Percentiles rank a stretch among this genome's conserved stretches.
These are phyloP conservation scores for Danio rerio DNA, from an alignment of 2,113 vertebrate genomes.

Conservation along the genomic window DNA sequence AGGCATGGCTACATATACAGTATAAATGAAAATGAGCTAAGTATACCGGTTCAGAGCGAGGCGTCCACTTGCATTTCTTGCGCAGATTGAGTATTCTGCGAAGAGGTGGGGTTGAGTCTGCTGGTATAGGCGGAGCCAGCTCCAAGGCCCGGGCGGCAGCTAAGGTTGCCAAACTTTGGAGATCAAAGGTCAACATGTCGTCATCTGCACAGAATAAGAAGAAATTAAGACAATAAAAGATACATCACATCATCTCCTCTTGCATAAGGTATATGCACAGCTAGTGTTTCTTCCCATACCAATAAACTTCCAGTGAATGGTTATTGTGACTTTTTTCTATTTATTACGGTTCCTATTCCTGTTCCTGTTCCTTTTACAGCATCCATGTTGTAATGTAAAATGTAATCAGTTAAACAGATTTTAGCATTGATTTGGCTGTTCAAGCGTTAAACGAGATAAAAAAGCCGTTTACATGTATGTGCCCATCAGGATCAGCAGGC, in stretches of 20 bases:
- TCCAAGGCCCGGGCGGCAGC: constrained; percentile 89
- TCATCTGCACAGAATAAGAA: constrained; percentile 74
- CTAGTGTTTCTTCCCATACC: too few relatives aligned
- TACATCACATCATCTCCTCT: background rate
- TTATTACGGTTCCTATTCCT: too few relatives aligned
- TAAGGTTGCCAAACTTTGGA: constrained; percentile 90
- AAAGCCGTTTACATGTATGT: too few relatives aligned
- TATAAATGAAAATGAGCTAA: background rate
- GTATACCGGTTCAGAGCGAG: constrained; percentile 90
- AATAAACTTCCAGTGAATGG: too few relatives aligned
- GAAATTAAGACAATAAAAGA: constrained; percentile 9
- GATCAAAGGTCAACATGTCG: constrained; percentile 87
- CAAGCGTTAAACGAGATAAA: too few relatives aligned
- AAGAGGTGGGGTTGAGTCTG: constrained; percentile 59
- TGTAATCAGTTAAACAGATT: too few relatives aligned
- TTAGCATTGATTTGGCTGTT: too few relatives aligned
- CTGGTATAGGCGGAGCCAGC: constrained; percentile 63
- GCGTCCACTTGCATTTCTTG: constrained; percentile 91
- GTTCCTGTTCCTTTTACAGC: too few relatives aligned
- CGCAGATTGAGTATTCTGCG: constrained; percentile 85
- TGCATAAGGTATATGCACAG: too few relatives aligned
- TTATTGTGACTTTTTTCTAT: too few relatives aligned
- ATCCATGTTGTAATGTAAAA: too few relatives aligned
- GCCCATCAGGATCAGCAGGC: too few relatives aligned
- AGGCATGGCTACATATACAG: background rate